Base-by-base conservation (phyloP, 2,113 vertebrate genomes). In the Phocoena sinus region DNA sequence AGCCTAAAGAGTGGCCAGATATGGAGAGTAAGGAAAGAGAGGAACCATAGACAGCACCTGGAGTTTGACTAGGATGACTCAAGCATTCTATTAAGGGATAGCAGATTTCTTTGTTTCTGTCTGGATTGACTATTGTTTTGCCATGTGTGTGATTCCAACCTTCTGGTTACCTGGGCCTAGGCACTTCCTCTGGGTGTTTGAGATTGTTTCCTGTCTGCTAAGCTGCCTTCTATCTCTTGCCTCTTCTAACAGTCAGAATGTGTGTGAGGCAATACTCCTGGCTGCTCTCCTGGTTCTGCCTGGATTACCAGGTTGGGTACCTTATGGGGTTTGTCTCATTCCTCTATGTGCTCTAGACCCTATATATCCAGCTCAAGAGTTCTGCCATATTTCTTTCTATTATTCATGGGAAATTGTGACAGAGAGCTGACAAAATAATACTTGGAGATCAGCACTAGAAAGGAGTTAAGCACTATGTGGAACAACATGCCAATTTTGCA, bases 401-500 rank as follows among this genome's bases (percentile, higher is more conserved):
- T 56, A 85, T 20, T 91, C 25, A 74, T 62, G 56, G 58, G 77
- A 89, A 93, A 74, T 31, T 77, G 1, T 91, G 65, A 94, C 25
- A 85, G 4, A 94, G 68, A 95, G 36, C 25, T 91, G 26, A 67
- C 17, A 81, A 95, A 96, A 81, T 71, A 80, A 41, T 96, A 88
- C 53, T 58, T 89, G 14, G 58, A 86, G 26, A 89, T 89, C 79
- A 81, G 33, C 23, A 53, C 13, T 31, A 58, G 62, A 88, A 93
- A 23, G 65, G 28, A 86, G 15, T 56, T 80, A 95, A 71, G 71
- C 33, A 68, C 74, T 36, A 0, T 76, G 25, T 60, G 9, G 5
- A 50, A 65, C 28, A 41, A 80, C 12, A 41, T 38, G 10, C 8
- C 60, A 88, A 50, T 88, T 91, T 91, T 88, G 5, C 62, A 47